Evolutionary conservation across 2,797 vertebrate species (phyloP), one percentile per base, ranked within the genome.

Genomic region (Siniperca scherzeri): DNA sequence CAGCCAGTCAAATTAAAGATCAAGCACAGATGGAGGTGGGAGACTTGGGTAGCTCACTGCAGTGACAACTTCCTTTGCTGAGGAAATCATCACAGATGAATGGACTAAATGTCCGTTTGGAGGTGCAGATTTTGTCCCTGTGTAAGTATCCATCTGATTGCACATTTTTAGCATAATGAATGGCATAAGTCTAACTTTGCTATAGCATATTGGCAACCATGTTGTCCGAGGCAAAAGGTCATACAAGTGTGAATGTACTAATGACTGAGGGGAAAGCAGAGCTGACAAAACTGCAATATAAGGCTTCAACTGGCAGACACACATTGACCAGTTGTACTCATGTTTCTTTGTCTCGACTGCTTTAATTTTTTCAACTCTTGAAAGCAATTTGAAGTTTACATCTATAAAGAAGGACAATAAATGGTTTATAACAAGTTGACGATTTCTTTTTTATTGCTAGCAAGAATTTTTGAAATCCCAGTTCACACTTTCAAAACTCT

Each of bases 21-120:
- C 13, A 71, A 70, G 84, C 77, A 48, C 82, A 84, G 78, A 90
- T 87, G 79, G 77, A 77, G 66, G 86, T 87, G 84, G 88, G 85
- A 84, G 77, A 84, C 61, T 76, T 64, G 78, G 84, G 82, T 78
- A 50, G 38, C 70, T 82, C 36, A 10, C 11, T 30, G 67, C 61
- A 44, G 67, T 25, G 61, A 71, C 74, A 42, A 68, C 44, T 48
- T 84, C 74, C 25, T 52, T 82, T 70, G 36, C 80, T 8, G 46
- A 82, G 64, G 65, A 88, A 79, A 68, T 78, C 70, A 36, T 74
- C 56, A 67, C 74, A 77, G 53, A 82, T 79, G 36, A 86, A 79
- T 70, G 46, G 10, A 61, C 56, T 40, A 48, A 77, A 38, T 81
- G 68, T 77, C 83, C 7, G 3, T 52, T 83, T 67, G 46, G 70